Evolutionary conservation across 1,140 invertebrate genomes (phyloP), one percentile per base, ranked within the genome.

Genomic region (Neomicropteryx cornuta): DNA sequence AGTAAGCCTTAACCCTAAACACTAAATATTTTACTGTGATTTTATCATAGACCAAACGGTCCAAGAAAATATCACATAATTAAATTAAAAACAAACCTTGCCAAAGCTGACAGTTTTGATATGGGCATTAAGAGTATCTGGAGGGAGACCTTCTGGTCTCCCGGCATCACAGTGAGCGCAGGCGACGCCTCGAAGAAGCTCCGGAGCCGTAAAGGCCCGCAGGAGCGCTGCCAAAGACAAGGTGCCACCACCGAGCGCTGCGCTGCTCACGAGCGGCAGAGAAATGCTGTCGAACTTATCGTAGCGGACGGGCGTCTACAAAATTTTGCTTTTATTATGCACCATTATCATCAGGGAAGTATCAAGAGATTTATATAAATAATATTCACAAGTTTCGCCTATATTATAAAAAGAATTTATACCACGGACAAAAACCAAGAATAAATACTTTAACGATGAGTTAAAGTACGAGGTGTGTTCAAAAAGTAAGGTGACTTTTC

Each of bases 281-380:
- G 87, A 88, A 14, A 95, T 68, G 51, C 83, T 88, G 57, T 93
- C 87, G 52, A 92, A 88, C 53, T 87, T 87, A 55, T 94, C 89
- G 55, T 90, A 91, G 13, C 80, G 78, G 8, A 93, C 78, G 0
- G 85, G 77, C 48, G 83, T 83, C 76, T 86, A 60, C 35, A 70
- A 65, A 46, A 53, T n/a, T n/a, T n/a, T n/a, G n/a, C n/a, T n/a
- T n/a, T n/a, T n/a, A n/a, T n/a, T n/a, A n/a, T n/a, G n/a, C n/a
- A n/a, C n/a, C n/a, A n/a, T n/a, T n/a, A n/a, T n/a, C n/a, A n/a
- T n/a, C n/a, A n/a, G n/a, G n/a, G n/a, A n/a, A n/a, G n/a, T n/a
- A n/a, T n/a, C n/a, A n/a, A n/a, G n/a, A n/a, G n/a, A n/a, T n/a
- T n/a, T n/a, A n/a, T n/a, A n/a, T n/a, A n/a, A n/a, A n/a, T n/a